These are phyloP conservation scores for Bombus waltoni DNA, from an alignment of 1,140 invertebrate species.

Conservation along the genomic window DNA sequence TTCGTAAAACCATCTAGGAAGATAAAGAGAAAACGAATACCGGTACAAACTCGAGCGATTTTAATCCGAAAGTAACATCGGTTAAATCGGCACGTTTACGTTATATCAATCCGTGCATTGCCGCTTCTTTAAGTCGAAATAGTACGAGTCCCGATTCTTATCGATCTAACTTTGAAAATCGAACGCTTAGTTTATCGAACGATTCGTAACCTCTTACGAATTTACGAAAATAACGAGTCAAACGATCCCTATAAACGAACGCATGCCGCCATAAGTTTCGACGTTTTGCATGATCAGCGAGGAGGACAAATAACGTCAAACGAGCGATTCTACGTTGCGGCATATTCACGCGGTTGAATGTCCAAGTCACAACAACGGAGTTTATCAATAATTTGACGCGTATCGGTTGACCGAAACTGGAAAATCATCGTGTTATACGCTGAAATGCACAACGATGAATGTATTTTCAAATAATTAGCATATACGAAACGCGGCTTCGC, in stretches of 20 bases:
- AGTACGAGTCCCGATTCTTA: background rate
- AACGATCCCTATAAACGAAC: background rate
- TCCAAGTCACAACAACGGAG: background rate
- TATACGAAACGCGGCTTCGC: background rate
- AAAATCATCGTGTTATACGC: slow-evolving; percentile 8
- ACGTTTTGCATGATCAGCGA: background rate
- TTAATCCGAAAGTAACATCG: background rate
- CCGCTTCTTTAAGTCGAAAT: background rate
- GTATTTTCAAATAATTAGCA: slow-evolving; percentile 6
- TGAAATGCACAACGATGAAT: background rate
- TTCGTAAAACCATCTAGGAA: background rate
- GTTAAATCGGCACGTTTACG: background rate
- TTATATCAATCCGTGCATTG: background rate
- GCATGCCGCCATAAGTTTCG: background rate
- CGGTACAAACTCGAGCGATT: background rate
- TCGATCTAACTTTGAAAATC: background rate
- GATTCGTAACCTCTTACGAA: background rate
- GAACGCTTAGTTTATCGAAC: background rate
- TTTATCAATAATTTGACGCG: slow-evolving; percentile 14
- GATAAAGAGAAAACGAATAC: background rate
- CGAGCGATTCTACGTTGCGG: background rate
- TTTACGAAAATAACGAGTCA: background rate
- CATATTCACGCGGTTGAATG: background rate
- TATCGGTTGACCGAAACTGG: background rate
- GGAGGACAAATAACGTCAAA: background rate